A percentile compares a stretch with the other conserved stretches of the same genome.
These are phyloP conservation scores for Myathropa florea DNA, from an alignment of 2,888 invertebrate genomes.

Conservation along the genomic window DNA sequence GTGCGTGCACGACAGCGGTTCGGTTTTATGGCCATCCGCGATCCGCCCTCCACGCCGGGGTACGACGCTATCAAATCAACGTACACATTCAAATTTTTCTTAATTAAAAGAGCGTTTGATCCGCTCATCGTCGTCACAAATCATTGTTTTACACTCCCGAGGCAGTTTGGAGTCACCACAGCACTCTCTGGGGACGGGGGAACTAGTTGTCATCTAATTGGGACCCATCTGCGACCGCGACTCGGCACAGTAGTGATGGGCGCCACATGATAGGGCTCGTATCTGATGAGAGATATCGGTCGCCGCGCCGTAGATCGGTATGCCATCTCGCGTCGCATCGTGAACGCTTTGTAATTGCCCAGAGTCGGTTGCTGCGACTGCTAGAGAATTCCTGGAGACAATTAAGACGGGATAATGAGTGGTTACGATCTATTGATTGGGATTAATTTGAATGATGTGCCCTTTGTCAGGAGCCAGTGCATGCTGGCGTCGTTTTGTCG, in stretches of 20 bases:
- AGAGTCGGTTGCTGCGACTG: not conserved
- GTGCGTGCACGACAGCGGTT: conserved; percentile 30
- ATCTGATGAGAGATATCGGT: conserved; percentile 52
- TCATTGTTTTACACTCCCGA: conserved; percentile 46
- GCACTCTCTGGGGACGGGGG: not conserved
- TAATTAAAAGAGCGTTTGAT: conserved; percentile 67
- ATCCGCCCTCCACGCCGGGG: not conserved
- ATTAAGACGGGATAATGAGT: conserved; percentile 16
- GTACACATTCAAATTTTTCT: conserved; percentile 49
- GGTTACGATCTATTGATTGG: conserved; percentile 21
- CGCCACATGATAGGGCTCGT: conserved; percentile 60
- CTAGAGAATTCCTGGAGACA: not conserved
- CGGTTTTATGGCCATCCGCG: not conserved
- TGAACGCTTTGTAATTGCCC: conserved; percentile 41
- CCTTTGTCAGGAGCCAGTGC: not conserved
- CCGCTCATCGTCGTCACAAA: conserved; percentile 51
- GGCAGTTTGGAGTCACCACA: conserved; percentile 19
- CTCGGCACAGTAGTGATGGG: conserved; percentile 59
- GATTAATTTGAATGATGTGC: conserved; percentile 9
- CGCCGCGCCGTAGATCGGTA: conserved; percentile 17
- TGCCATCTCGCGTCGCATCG: not conserved
- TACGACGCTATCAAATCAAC: conserved; percentile 57
- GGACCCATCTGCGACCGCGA: conserved; percentile 3
- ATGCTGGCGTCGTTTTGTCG: no score
- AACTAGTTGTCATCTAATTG: conserved; percentile 60